Conservation (phyloP, 1,140 invertebrate species). For the Chrysoperla carnea region DNA sequence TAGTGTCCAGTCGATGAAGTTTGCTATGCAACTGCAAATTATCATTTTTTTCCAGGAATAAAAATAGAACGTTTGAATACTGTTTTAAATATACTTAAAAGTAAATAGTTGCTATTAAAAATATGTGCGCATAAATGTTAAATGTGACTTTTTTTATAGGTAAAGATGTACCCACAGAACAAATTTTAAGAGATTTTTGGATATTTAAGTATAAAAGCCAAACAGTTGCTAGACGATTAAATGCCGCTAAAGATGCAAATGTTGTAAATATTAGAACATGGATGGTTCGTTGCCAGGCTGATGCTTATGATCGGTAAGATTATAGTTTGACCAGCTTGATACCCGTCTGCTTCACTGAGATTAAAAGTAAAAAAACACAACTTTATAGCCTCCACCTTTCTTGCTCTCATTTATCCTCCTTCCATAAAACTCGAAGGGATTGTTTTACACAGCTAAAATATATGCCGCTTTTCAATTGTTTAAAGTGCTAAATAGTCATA, state of each 20-base stretch:
- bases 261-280: constrained; percentile 30
- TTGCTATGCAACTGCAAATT: constrained; percentile 5
- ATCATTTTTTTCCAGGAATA: constrained; percentile 4
- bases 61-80: constrained; percentile 8
- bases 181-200: constrained; percentile 30
- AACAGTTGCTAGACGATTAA: constrained; percentile 20
- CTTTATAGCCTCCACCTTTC: too few species aligned
- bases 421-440: too few species aligned
- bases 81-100: constrained; percentile 5
- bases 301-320: constrained; percentile 22
- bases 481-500: too few species aligned
- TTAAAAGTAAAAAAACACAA: too few species aligned
- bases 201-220: constrained; percentile 25
- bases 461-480: too few species aligned
- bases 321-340: too few species aligned
- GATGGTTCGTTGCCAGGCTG: constrained; percentile 29
- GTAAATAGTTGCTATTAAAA: too few species aligned
- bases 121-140: too few species aligned
- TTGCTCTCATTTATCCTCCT: too few species aligned
- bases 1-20: constrained; percentile 11
- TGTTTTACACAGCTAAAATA: too few species aligned
- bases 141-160: too few species aligned
- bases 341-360: too few species aligned
- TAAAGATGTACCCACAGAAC: constrained; percentile 21
- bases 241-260: constrained; percentile 20